Conservation (phyloP, 1,140 invertebrate species). For the Caenorhabditis latens region DNA sequence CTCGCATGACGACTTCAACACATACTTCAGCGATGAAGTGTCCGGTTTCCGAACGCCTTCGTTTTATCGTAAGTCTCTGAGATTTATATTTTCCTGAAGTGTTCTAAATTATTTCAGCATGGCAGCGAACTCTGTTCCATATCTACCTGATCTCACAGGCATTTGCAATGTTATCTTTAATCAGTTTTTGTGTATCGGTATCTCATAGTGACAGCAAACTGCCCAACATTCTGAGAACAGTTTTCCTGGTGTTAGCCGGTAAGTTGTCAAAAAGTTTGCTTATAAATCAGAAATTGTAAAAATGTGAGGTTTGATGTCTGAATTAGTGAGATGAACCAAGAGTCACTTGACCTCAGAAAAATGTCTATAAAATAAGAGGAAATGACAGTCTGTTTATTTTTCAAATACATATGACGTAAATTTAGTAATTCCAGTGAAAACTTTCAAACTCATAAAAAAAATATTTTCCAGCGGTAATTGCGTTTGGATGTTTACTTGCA, state of each 20-base stretch:
- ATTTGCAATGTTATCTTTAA: slow-evolving; percentile 54
- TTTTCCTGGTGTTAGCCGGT: slow-evolving; percentile 20
- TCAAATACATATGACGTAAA: not conserved
- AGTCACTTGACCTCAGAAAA: slow-evolving; percentile 41
- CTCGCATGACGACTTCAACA: slow-evolving; percentile 63
- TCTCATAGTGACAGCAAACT: slow-evolving; percentile 15
- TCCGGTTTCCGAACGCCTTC: slow-evolving; percentile 66
- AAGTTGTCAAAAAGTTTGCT: not conserved
- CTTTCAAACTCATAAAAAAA: not conserved
- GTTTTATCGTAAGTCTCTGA: slow-evolving; percentile 63
- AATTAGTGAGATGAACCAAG: not conserved
- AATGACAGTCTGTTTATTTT: not conserved
- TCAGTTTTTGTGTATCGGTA: slow-evolving; percentile 58
- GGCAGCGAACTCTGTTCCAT: slow-evolving; percentile 63
- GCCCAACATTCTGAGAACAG: not conserved
- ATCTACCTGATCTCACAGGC: slow-evolving; percentile 58
- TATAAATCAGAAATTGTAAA: not conserved
- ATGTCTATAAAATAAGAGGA: not conserved
- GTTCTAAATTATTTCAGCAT: slow-evolving; percentile 37
- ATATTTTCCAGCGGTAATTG: slow-evolving; percentile 57
- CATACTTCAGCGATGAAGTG: slow-evolving; percentile 65
- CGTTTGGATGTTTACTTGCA: slow-evolving; percentile 59
- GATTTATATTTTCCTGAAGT: not conserved
- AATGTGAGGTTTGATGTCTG: slow-evolving; percentile 5
- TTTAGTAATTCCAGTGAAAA: not conserved